A percentile compares a stretch with the other conserved stretches of the same genome.
Evolutionary conservation across 2,113 vertebrate genomes (phyloP).

Genomic region (Casuarius casuarius): DNA sequence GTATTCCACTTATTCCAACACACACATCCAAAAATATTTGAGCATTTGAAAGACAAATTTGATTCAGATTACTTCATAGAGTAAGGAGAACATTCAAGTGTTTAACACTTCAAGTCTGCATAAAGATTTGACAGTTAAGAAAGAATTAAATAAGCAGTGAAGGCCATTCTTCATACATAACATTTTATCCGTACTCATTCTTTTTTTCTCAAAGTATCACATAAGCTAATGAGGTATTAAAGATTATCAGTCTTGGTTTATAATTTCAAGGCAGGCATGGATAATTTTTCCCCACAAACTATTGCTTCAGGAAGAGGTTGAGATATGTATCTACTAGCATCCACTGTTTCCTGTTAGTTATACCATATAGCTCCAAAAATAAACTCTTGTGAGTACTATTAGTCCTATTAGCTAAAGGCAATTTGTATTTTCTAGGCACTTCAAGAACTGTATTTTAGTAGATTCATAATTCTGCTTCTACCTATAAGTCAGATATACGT

Average conservation of each 20-base stretch:
- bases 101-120: not conserved
- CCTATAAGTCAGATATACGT: not conserved
- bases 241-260: not conserved
- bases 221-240: slow-evolving; percentile 2
- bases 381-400: slow-evolving; percentile 5
- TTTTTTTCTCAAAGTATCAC: not conserved
- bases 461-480: slow-evolving; percentile 28
- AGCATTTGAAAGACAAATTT: not conserved
- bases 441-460: slow-evolving; percentile 26
- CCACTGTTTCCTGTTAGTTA: slow-evolving; percentile 16
- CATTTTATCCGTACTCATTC: not conserved
- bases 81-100: not conserved
- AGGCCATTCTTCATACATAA: not conserved
- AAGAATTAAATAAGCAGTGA: not conserved
- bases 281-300: not conserved
- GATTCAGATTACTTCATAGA: not conserved
- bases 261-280: slow-evolving; percentile 14
- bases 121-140: not conserved
- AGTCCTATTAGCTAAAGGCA: slow-evolving; percentile 22
- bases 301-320: slow-evolving; percentile 30
- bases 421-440: slow-evolving; percentile 39
- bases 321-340: not conserved
- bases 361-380: slow-evolving; percentile 39
- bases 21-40: not conserved
- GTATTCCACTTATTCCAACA: not conserved